Evolutionary conservation across 2,113 vertebrate genomes (phyloP).

Genomic region (Cnemophilus loriae): DNA sequence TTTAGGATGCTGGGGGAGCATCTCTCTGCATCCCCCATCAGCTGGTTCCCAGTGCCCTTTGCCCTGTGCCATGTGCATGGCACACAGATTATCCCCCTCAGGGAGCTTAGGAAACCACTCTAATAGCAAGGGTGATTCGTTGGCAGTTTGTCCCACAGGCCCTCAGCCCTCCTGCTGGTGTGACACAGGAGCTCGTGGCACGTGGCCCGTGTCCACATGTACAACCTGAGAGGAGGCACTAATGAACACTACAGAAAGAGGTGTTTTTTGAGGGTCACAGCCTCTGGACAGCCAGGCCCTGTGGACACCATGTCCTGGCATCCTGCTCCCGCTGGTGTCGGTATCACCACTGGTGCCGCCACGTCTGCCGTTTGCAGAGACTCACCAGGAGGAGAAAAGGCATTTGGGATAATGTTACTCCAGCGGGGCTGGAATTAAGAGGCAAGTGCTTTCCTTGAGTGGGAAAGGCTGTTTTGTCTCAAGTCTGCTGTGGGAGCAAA

Average conservation of each 20-base stretch:
- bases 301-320: neutral
- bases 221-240: neutral
- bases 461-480: neutral
- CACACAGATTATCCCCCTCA: rapidly evolving
- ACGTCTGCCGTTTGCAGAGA: neutral
- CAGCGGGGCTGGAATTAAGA: neutral
- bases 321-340: neutral
- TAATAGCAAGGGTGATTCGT: rapidly evolving
- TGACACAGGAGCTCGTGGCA: rapidly evolving
- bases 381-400: neutral
- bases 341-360: neutral
- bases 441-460: neutral
- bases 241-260: neutral
- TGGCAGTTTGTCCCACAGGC: neutral
- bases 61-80: neutral
- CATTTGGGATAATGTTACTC: neutral
- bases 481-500: neutral
- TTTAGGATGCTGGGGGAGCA: neutral
- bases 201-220: rapidly evolving
- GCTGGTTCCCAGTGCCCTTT: neutral
- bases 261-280: neutral
- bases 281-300: neutral
- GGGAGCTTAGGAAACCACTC: neutral
- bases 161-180: neutral
- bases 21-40: neutral